Percentiles rank a stretch among this genome's conserved stretches.
Conservation (phyloP, 2,797 vertebrate genomes). For the Sebastolobus altivelis region DNA sequence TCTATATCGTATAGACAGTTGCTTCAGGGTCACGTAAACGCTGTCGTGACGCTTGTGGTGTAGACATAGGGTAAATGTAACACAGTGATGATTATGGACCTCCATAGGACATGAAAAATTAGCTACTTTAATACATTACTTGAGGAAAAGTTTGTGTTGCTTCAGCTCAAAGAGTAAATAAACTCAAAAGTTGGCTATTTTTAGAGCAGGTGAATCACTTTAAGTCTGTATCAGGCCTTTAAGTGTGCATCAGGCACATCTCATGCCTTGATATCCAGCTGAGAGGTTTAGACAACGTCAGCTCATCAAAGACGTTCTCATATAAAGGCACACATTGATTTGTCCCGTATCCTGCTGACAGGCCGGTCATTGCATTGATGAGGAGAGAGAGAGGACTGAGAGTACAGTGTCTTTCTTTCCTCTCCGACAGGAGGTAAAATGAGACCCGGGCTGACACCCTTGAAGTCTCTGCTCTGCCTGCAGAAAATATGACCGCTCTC, state of each 20-base stretch:
- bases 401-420: conserved; percentile 29
- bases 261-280: conserved; percentile 1
- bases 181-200: not conserved
- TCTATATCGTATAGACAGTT: no score
- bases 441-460: conserved; percentile 34
- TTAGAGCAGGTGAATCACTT: not conserved
- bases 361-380: conserved; percentile 40
- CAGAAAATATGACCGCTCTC: conserved; percentile 39
- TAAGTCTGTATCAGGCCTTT: not conserved
- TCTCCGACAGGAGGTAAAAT: conserved; percentile 43
- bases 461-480: conserved; percentile 19
- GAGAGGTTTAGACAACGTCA: conserved; percentile 18
- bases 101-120: not conserved
- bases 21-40: no score
- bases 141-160: not conserved
- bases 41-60: no score
- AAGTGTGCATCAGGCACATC: not conserved
- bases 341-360: conserved; percentile 55
- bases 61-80: not conserved
- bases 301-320: conserved; percentile 49
- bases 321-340: conserved; percentile 64
- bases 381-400: conserved; percentile 42
- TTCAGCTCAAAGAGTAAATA: not conserved
- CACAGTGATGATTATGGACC: no score
- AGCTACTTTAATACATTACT: not conserved